phyloP scores from a whole-genome alignment of 2,888 invertebrate species.

The Timema cristinae region DNA sequence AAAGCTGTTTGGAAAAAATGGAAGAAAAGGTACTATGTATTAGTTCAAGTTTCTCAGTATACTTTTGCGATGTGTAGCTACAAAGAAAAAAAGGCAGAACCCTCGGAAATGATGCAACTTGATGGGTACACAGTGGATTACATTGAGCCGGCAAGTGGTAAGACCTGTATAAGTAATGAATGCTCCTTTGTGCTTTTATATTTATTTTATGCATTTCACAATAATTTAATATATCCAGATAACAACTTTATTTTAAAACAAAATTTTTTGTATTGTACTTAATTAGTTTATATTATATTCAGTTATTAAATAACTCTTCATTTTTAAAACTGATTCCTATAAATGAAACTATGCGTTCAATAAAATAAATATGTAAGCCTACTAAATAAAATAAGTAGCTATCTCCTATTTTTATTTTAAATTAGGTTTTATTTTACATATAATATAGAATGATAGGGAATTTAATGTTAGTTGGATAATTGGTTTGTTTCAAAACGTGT shows the following conservation, averaged over 20 bases:
- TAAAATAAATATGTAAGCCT: too few relatives aligned
- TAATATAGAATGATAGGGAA: too few relatives aligned
- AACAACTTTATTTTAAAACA: not conserved
- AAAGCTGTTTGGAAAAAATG: conserved; percentile 99
- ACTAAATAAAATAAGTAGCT: too few relatives aligned
- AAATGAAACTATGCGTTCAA: too few relatives aligned
- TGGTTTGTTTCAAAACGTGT: too few relatives aligned
- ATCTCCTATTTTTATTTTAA: too few relatives aligned
- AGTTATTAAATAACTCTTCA: too few relatives aligned
- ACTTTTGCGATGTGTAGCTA: conserved; percentile 99
- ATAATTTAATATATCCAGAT: too few relatives aligned
- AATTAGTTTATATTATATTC: conserved; percentile 2
- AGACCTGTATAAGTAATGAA: conserved; percentile 35
- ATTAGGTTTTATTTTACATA: too few relatives aligned
- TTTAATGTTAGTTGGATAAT: too few relatives aligned
- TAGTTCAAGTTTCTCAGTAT: conserved; percentile 99
- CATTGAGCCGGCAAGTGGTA: conserved; percentile 92
- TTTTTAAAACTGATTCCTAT: too few relatives aligned
- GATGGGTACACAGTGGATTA: conserved; percentile 99
- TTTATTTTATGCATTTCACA: too few relatives aligned
- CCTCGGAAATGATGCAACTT: conserved; percentile 99
- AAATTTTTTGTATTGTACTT: conserved; percentile 17
- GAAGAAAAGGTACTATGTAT: conserved; percentile 97
- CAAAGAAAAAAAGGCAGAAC: conserved; percentile 98
- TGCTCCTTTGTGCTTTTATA: conserved; percentile 11